Evolutionary conservation across 2,113 vertebrate genomes (phyloP), one percentile per base, ranked within the genome.

Genomic region (Montifringilla adamsi): DNA sequence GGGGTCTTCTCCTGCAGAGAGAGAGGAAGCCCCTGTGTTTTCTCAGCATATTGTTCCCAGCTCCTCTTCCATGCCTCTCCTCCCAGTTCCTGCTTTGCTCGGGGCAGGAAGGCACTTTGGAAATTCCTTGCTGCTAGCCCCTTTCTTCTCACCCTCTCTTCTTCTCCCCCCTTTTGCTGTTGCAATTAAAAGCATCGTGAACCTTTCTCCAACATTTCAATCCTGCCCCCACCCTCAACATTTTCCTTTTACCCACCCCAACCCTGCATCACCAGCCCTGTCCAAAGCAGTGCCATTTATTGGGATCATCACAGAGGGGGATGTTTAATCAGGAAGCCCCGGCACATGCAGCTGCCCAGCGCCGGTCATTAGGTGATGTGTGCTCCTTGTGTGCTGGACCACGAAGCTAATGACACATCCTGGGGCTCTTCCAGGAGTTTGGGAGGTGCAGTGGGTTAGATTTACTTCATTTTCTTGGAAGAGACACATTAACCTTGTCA

Each of bases 101-200:
- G 81, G 88, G 97, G 97, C 98, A 98, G 98, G 98, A 98, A 97
- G 97, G 96, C 97, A 96, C 97, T 97, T 97, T 97, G 98, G 98
- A 98, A 97, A 99, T 99, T 99, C 99, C 99, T 98, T 98, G 97
- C 98, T 98, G 99, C 99, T 98, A 98, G 98, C 98, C 86, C 80
- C 84, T 96, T 97, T 97, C 96, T 96, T 96, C 92, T 96, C 20
- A 14, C 93, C 60, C 68, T 79, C 94, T 70, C 87, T 87, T 28
- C 92, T 85, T 93, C 90, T 67, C 87, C 60, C 76, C 50, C 26
- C 58, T 89, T 87, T 87, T 26, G 83, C 85, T 79, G 60, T 90
- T 88, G 69, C 97, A 95, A 90, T 97, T 96, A 95, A 91, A 95
- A 77, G 96, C 47, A 22, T 37, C 30, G 1, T 6, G 8, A 68